These are phyloP conservation scores for Drusus annulatus DNA, from an alignment of 1,140 invertebrate species.

Conservation along the genomic window DNA sequence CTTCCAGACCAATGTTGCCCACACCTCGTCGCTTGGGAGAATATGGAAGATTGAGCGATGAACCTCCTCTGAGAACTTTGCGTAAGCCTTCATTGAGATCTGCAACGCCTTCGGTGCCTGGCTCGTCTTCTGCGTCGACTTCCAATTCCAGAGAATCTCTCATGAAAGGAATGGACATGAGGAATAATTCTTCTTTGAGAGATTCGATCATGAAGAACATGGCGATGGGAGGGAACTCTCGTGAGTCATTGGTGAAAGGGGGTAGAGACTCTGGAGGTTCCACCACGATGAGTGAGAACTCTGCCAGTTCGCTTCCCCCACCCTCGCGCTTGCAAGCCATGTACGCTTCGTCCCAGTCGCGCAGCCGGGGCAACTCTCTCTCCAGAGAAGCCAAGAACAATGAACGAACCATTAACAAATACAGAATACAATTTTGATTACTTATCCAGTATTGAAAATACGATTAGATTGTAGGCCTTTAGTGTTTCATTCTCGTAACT, in stretches of 20 bases:
- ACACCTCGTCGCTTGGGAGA: constrained; percentile 73
- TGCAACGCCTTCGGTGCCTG: constrained; percentile 69
- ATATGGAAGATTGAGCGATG: constrained; percentile 74
- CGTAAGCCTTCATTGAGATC: constrained; percentile 64
- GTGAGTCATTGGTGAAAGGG: constrained; percentile 68
- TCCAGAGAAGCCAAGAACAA: constrained; percentile 72
- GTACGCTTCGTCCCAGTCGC: constrained; percentile 66
- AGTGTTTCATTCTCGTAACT: too few species aligned
- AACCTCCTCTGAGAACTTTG: constrained; percentile 64
- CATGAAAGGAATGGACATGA: constrained; percentile 66
- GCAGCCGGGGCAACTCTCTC: constrained; percentile 73
- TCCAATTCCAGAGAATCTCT: constrained; percentile 69
- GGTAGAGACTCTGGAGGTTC: constrained; percentile 70
- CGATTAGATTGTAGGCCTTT: too few species aligned
- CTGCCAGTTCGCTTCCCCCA: constrained; percentile 73
- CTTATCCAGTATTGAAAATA: too few species aligned
- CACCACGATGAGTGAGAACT: constrained; percentile 72
- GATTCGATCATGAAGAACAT: constrained; percentile 57
- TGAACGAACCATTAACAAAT: constrained; percentile 72
- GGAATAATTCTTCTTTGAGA: constrained; percentile 49
- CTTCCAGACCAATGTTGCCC: constrained; percentile 77
- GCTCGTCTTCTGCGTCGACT: constrained; percentile 68
- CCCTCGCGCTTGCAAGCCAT: constrained; percentile 73
- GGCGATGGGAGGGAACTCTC: constrained; percentile 54
- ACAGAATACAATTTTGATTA: constrained; percentile 79